Conservation (phyloP, 2,797 vertebrate genomes). For the Rhyacichthys aspro region DNA sequence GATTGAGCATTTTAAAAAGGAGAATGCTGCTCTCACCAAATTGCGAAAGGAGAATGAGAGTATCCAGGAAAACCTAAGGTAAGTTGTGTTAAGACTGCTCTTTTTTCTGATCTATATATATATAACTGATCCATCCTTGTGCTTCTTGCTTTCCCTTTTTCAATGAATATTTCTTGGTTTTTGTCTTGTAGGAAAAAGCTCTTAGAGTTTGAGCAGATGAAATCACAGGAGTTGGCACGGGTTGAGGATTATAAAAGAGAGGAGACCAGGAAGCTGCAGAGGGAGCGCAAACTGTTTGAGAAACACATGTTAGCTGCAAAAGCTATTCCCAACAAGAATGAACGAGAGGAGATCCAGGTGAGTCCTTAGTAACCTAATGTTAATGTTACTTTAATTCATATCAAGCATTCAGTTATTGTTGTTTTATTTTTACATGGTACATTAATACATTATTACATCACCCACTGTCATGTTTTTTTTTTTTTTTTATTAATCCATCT, state of each 20-base stretch:
- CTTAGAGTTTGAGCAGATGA: conserved; percentile 86
- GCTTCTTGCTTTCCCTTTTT: background rate
- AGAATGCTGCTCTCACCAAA: conserved; percentile 85
- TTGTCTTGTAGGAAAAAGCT: conserved; percentile 83
- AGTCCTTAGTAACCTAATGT: background rate
- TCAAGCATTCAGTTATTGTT: no score
- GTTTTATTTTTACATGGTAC: no score
- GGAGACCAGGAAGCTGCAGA: conserved; percentile 89
- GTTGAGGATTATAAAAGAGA: conserved; percentile 91
- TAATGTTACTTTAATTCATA: background rate
- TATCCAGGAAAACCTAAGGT: conserved; percentile 85
- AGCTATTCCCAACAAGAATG: conserved; percentile 93
- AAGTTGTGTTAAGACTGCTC: background rate
- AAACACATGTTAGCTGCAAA: conserved; percentile 85
- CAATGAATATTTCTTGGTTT: background rate
- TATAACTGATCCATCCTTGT: no score
- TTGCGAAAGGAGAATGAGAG: conserved; percentile 87
- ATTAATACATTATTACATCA: no score
- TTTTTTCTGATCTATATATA: no score
- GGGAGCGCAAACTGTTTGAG: conserved; percentile 92
- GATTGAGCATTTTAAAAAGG: conserved; percentile 92
- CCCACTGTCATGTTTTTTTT: no score
- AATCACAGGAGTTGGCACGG: conserved; percentile 82
- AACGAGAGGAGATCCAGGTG: conserved; percentile 96
- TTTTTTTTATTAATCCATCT: no score